Base-by-base conservation (phyloP, 2,113 vertebrate species). In the Bettongia penicillata region DNA sequence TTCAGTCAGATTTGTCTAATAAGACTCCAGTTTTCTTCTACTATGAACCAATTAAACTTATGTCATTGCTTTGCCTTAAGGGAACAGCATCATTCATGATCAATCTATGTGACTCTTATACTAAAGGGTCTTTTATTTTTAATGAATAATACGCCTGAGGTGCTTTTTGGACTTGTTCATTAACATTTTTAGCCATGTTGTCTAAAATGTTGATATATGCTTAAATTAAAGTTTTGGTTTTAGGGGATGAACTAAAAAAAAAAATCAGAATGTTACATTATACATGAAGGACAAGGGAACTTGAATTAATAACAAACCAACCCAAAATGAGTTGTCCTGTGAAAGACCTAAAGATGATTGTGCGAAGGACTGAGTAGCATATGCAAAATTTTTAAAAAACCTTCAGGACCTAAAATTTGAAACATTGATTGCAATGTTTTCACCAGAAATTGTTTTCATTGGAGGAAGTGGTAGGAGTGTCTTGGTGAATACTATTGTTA, bases 281-380 rank as follows among this genome's bases (percentile, higher is more conserved):
- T 90, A 92, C 47, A 94, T 92, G 96, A 95, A 97, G 96, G 91
- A 93, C 49, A 1, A 8, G 53, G 93, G 94, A 48, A 92, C 90
- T 96, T 97, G 97, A 96, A 94, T 97, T 96, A 97, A 61, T 96
- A 97, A 96, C 95, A 94, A 97, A 31, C 43, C 94, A 92, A 19
- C 61, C 0, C 84, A 94, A 97, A 92, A 91, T 94, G 50, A 43
- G 16, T 96, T 95, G 23, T 92, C 53, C 91, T 96, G 31, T 19
- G 89, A 94, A 93, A 95, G 91, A 22, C 25, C 94, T 97, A 94
- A 92, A 94, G 90, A 93, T 94, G n/a, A 90, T 89, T 95, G 8
- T 95, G 12, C 53, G 51, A 91, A 96, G 28, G 23, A 84, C 52
- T 95, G 55, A 95, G 61, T 48, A 23, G 3, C 94, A 90, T 96